phyloP scores from a whole-genome alignment of 1,140 invertebrate species.

The Aethina tumida region DNA sequence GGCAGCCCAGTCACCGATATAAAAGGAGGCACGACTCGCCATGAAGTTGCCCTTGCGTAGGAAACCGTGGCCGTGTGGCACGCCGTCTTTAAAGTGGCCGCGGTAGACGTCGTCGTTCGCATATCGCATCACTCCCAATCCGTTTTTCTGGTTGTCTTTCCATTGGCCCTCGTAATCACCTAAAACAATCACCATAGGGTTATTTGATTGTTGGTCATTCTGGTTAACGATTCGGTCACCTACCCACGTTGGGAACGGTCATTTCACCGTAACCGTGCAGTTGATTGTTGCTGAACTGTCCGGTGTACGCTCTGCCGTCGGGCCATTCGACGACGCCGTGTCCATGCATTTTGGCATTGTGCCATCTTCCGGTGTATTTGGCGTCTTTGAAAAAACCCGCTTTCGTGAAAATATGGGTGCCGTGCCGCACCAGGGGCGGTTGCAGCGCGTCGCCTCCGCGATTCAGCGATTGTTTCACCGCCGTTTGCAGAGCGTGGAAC shows the following conservation, averaged over 20 bases:
- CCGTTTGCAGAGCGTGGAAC: slow-evolving; percentile 56
- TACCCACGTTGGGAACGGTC: slow-evolving; percentile 49
- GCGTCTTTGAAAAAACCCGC: slow-evolving; percentile 59
- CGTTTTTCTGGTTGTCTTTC: slow-evolving; percentile 75
- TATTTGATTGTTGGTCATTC: neutral
- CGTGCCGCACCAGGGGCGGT: slow-evolving; percentile 59
- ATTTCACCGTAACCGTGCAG: slow-evolving; percentile 65
- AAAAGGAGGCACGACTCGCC: slow-evolving; percentile 61
- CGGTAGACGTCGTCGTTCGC: slow-evolving; percentile 63
- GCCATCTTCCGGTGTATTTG: slow-evolving; percentile 65
- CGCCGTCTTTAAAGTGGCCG: slow-evolving; percentile 74
- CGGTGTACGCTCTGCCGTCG: slow-evolving; percentile 68
- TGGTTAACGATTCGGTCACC: slow-evolving; percentile 14
- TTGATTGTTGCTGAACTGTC: slow-evolving; percentile 65
- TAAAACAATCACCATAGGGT: slow-evolving; percentile 15
- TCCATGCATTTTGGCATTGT: slow-evolving; percentile 73
- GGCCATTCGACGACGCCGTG: slow-evolving; percentile 69
- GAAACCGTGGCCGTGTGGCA: slow-evolving; percentile 73
- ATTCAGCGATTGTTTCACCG: slow-evolving; percentile 49
- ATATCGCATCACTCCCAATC: slow-evolving; percentile 66
- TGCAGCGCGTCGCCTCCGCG: slow-evolving; percentile 43
- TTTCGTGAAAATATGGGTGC: slow-evolving; percentile 57
- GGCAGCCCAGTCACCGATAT: slow-evolving; percentile 74
- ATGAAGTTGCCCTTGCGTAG: slow-evolving; percentile 71
- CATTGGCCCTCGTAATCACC: slow-evolving; percentile 74